A percentile compares a stretch with the other conserved stretches of the same genome.
phyloP scores from a whole-genome alignment of 2,888 invertebrate species.

The Drosophila stalkeri region DNA sequence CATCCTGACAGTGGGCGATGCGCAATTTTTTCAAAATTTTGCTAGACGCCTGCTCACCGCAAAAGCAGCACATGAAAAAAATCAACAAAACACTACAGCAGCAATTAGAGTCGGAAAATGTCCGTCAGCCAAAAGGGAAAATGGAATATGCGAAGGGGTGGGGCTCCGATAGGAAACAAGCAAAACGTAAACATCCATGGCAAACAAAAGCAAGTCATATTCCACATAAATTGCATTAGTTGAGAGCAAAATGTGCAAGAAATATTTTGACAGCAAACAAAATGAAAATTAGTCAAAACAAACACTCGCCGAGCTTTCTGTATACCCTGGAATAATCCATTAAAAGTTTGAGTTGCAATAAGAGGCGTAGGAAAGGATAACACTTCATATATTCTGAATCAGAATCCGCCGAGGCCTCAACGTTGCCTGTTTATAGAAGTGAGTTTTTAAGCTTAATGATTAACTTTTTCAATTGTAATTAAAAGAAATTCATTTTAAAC shows the following conservation, averaged over 20 bases:
- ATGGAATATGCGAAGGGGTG: neutral
- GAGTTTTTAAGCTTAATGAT: too few species aligned
- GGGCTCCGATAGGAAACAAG: neutral
- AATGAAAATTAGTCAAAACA: neutral
- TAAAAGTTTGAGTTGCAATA: neutral
- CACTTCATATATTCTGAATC: neutral
- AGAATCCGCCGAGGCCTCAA: neutral
- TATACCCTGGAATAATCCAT: neutral
- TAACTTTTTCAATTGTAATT: too few species aligned
- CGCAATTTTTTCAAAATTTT: slow-evolving; percentile 56
- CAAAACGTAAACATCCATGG: slow-evolving; percentile 19
- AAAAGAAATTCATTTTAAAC: too few species aligned
- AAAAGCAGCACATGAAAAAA: slow-evolving; percentile 37
- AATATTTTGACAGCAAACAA: slow-evolving; percentile 1
- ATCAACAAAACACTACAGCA: slow-evolving; percentile 56
- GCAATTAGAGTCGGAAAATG: slow-evolving; percentile 42
- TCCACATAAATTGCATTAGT: neutral
- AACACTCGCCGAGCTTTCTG: neutral
- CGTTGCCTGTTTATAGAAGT: too few species aligned
- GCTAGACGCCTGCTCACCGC: slow-evolving; percentile 59
- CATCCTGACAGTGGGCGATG: slow-evolving; percentile 62
- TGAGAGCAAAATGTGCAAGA: neutral
- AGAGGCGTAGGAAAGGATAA: neutral
- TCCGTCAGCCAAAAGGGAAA: neutral
- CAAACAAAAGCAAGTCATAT: slow-evolving; percentile 2